Evolutionary conservation across 2,113 vertebrate genomes (phyloP).

Genomic region (Mastomys coucha): DNA sequence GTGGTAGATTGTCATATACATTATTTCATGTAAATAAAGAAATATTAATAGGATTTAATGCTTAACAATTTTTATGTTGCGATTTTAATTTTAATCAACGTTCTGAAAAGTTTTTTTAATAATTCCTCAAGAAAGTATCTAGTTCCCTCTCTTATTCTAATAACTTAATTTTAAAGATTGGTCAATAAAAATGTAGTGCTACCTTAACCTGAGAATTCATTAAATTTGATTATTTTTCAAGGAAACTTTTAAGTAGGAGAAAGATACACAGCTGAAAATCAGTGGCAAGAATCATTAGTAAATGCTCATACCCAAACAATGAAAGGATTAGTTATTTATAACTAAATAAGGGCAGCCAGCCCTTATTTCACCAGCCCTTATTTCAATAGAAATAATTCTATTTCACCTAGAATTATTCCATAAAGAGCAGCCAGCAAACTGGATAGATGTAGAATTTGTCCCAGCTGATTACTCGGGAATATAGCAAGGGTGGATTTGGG

Average conservation of each 20-base stretch:
- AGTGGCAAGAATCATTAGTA: background rate
- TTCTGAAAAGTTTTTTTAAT: constrained; percentile 55
- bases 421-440: background rate
- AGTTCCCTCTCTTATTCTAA: constrained; percentile 33
- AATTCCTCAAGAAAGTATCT: background rate
- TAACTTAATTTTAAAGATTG: constrained; percentile 13
- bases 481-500: background rate
- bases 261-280: background rate
- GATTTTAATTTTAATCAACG: constrained; percentile 50
- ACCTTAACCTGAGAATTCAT: background rate
- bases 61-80: constrained; percentile 15
- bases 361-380: too few relatives aligned
- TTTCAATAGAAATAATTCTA: too few relatives aligned
- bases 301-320: background rate
- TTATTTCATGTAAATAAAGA: constrained; percentile 35
- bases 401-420: background rate
- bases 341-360: background rate
- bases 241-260: background rate
- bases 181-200: background rate
- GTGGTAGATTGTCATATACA: constrained; percentile 50
- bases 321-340: background rate
- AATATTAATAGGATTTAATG: constrained; percentile 30
- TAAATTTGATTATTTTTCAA: constrained; percentile 31
- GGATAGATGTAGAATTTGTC: background rate
- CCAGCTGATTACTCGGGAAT: background rate